phyloP scores from a whole-genome alignment of 2,113 vertebrate species.

The Redunca redunca region DNA sequence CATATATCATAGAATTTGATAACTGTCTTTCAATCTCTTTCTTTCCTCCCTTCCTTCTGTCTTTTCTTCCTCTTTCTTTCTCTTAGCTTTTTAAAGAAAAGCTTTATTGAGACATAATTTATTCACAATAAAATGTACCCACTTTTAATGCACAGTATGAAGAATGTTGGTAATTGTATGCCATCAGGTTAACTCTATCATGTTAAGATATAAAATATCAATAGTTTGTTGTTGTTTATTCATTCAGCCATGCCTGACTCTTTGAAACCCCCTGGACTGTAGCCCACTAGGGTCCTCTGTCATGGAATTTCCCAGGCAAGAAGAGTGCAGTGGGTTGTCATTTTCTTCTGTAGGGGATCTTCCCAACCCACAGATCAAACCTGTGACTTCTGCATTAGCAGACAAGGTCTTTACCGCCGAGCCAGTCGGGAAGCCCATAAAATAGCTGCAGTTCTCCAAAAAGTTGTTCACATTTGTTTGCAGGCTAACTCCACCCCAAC shows the following conservation, averaged over 20 bases:
- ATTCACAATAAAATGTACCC: neutral
- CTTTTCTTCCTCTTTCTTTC: too few relatives aligned
- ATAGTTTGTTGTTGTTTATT: neutral
- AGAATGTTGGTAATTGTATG: neutral
- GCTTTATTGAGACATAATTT: neutral
- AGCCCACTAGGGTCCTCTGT: neutral
- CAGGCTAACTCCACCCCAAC: neutral
- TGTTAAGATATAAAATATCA: neutral
- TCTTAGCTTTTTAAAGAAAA: neutral
- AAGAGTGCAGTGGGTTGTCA: neutral
- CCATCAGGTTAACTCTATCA: neutral
- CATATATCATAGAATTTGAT: neutral
- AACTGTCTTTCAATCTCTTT: neutral
- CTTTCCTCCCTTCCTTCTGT: rapidly evolving
- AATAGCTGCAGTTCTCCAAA: neutral
- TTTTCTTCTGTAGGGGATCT: neutral
- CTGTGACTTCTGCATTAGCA: neutral
- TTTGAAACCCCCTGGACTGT: neutral
- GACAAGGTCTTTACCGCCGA: neutral
- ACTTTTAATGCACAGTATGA: neutral
- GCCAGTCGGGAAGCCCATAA: neutral
- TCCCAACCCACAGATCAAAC: neutral
- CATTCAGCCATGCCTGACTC: neutral
- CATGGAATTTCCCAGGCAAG: neutral
- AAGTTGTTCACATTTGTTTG: neutral